Evolutionary conservation across 2,888 invertebrate genomes (phyloP).

Genomic region (Trichopoda pennipes): DNA sequence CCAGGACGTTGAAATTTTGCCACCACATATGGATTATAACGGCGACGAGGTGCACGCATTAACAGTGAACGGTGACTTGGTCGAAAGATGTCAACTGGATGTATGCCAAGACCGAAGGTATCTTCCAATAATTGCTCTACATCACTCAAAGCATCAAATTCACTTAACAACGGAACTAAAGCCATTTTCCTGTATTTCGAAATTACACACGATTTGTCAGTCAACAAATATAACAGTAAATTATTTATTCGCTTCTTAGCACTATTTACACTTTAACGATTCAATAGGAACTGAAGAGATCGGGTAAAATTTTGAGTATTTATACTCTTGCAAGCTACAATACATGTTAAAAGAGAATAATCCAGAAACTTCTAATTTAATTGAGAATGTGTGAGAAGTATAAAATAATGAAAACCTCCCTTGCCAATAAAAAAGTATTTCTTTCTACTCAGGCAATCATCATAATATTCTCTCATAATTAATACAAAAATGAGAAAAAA

Average conservation of each 20-base stretch:
- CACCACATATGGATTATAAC: conserved; percentile 44
- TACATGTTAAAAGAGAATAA: background rate
- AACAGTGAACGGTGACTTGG: conserved; percentile 72
- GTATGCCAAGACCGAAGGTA: conserved; percentile 75
- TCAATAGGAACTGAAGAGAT: conserved; percentile 58
- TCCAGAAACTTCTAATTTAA: too few species aligned
- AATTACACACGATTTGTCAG: background rate
- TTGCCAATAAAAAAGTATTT: too few species aligned
- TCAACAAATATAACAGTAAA: background rate
- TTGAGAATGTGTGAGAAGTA: too few species aligned
- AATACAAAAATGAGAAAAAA: too few species aligned
- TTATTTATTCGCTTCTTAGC: background rate
- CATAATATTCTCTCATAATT: too few species aligned
- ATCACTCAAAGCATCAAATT: conserved; percentile 60
- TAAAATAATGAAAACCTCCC: too few species aligned
- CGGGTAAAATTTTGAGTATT: conserved; percentile 33
- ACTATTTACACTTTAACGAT: background rate
- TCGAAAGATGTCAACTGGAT: conserved; percentile 76
- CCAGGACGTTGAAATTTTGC: conserved; percentile 33
- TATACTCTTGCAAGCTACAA: conserved; percentile 51
- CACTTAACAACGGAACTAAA: conserved; percentile 71
- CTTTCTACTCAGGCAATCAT: too few species aligned
- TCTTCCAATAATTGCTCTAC: conserved; percentile 69
- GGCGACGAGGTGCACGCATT: conserved; percentile 83
- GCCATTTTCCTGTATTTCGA: conserved; percentile 69